Base-by-base conservation (phyloP, 2,113 vertebrate species). In the Setophaga petechia region DNA sequence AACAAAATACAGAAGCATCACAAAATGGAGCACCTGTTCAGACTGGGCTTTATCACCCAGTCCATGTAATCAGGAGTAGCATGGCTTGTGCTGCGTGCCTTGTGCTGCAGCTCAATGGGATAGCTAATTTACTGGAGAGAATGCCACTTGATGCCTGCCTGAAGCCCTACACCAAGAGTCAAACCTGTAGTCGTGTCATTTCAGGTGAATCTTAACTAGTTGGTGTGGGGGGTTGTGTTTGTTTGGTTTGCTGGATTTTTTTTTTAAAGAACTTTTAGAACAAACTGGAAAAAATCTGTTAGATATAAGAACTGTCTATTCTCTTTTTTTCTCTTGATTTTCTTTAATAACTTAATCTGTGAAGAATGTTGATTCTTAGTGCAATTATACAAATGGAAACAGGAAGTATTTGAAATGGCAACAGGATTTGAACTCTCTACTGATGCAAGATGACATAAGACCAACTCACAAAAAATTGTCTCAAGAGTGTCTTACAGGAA, bases 201-300 rank as follows among this genome's bases (percentile, higher is more conserved):
- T 72, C 39, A 46, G 22, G 17, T 17, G 18, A 46, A 58, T 47
- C 9, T 78, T 31, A 41, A 47, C 27, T 18, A 69, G 5, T 37
- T 62, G 37, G 15, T 13, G 25, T 2, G 35, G 1, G 3, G 6
- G 6, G 3, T 11, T 18, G 13, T 5, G 33, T 59, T 63, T 43
- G 43, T 1, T 63, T 43, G 10, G 20, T 37, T 65, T 20, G 20
- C 10, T 61, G 5, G 10, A 25, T 54, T 30, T 18, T 33, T 55
- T 71, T 83, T 43, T 80, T n/a, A 10, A 7, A 57, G 10, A 39
- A 39, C 25, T 39, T 62, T n/a, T 41, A 69, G 30, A 5, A 73
- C 9, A 74, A 91, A 61, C 2, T 62, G 14, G 8, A 3, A 51
- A 62, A 79, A 41, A 3, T 27, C 28, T 55, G 11, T 51, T 30